Evolutionary conservation across 1,140 invertebrate species (phyloP), one percentile per base, ranked within the genome.

Genomic region (Drosophila malerkotliana): DNA sequence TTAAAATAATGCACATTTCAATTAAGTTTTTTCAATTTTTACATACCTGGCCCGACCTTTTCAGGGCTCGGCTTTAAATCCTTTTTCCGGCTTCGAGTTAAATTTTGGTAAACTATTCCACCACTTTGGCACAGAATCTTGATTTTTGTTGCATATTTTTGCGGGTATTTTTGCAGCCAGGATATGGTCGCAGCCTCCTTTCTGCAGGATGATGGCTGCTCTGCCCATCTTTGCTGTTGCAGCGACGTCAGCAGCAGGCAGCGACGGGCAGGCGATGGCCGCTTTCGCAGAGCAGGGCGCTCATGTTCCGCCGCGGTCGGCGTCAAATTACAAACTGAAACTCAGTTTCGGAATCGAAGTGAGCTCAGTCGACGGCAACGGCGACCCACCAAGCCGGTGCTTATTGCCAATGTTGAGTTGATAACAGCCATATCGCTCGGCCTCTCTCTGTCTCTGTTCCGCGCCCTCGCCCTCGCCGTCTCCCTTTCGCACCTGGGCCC

Each of bases 311-410:
- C 76, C 81, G 69, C 78, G 83, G 66, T 87, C 82, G 83, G 83
- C 83, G 72, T 87, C 83, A 83, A 87, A 87, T 87, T 88, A 83
- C 83, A 87, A 87, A 87, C 83, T 85, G 76, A 73, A 72, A 72
- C 68, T 72, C 26, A 28, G 26, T 28, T 28, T 28, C 83, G 87
- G 76, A 73, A 37, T 12, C 34, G 52, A 73, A 74, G 72, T 74
- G 71, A 88, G 87, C 78, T 79, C 78, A 75, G 69, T 80, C 49
- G 49, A 30, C 49, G 30, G 14, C 26, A 0, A 5, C 26, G 26
- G 26, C 51, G 51, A 53, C 51, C 44, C 18, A 21, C 57, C 57
- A 59, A 59, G 57, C 57, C 44, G 63, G 64, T 55, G 75, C 76
- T 88, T 85, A 87, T 72, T 76, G 82, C 78, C 84, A 71, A 77